Conservation (phyloP, 1,140 invertebrate species). For the Leptopilina boulardi region DNA sequence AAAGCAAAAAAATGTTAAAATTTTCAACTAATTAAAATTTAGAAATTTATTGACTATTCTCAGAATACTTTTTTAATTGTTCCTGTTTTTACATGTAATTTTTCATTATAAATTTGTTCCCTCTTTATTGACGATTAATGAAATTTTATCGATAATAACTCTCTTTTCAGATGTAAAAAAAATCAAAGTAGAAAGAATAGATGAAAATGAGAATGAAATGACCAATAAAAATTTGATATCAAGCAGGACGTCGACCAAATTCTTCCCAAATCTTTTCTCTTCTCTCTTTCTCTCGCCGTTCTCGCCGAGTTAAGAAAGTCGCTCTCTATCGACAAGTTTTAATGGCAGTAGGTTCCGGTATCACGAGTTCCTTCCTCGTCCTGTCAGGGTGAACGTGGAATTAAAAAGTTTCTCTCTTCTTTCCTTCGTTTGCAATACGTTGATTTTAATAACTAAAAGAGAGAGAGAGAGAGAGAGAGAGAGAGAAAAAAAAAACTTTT, state of each 20-base stretch:
- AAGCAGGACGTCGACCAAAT: neutral
- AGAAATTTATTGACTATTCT: no score
- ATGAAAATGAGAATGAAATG: neutral
- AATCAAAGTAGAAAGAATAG: neutral
- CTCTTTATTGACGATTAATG: neutral
- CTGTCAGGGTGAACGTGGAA: conserved; percentile 29
- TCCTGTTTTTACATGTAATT: no score
- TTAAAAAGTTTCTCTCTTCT: conserved; percentile 16
- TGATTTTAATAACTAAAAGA: conserved; percentile 1
- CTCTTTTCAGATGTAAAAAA: neutral
- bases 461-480: neutral
- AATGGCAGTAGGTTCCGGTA: conserved; percentile 14
- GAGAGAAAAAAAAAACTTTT: neutral
- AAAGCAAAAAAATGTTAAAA: no score
- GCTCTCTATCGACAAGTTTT: conserved; percentile 26
- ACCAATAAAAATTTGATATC: neutral
- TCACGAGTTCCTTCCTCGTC: conserved; percentile 36
- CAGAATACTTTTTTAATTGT: no score
- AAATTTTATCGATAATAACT: neutral
- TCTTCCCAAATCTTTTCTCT: neutral
- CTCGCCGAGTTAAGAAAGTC: conserved; percentile 4
- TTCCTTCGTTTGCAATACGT: neutral
- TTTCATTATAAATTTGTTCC: no score
- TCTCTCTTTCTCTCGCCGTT: no score
- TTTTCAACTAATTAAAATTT: no score